phyloP scores from a whole-genome alignment of 2,888 invertebrate genomes.

The Cerastis rubricosa region DNA sequence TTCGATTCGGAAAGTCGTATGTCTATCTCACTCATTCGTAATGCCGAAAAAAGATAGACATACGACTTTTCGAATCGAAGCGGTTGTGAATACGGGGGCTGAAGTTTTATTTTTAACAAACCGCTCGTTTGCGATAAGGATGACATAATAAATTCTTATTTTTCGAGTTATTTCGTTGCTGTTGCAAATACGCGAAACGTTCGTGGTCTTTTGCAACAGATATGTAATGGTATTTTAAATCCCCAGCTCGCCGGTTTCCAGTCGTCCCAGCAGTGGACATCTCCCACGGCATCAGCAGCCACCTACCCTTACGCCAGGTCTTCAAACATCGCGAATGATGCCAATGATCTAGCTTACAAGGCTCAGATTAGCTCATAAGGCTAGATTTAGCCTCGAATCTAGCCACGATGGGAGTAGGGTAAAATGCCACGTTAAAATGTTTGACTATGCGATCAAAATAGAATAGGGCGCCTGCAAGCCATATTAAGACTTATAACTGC shows the following conservation, averaged over 20 bases:
- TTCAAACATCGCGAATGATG: constrained; percentile 87
- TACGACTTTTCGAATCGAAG: too few relatives aligned
- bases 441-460: background rate
- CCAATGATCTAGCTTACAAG: constrained; percentile 93
- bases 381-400: background rate
- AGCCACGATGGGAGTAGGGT: background rate
- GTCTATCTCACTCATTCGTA: too few relatives aligned
- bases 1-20: too few relatives aligned
- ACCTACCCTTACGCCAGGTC: constrained; percentile 88
- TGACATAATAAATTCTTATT: too few relatives aligned
- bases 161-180: too few relatives aligned
- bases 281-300: constrained; percentile 83
- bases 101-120: background rate
- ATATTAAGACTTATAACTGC: background rate
- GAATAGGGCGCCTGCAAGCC: background rate
- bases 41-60: too few relatives aligned
- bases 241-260: constrained; percentile 83
- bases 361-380: constrained; percentile 90
- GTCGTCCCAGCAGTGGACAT: constrained; percentile 85
- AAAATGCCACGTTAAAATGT: background rate
- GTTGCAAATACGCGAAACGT: background rate
- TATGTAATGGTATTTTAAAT: background rate
- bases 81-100: too few relatives aligned
- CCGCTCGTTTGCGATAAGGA: too few relatives aligned
- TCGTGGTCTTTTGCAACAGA: background rate